Evolutionary conservation across 2,113 vertebrate species (phyloP), one percentile per base, ranked within the genome.

Genomic region (Pseudopipra pipra): DNA sequence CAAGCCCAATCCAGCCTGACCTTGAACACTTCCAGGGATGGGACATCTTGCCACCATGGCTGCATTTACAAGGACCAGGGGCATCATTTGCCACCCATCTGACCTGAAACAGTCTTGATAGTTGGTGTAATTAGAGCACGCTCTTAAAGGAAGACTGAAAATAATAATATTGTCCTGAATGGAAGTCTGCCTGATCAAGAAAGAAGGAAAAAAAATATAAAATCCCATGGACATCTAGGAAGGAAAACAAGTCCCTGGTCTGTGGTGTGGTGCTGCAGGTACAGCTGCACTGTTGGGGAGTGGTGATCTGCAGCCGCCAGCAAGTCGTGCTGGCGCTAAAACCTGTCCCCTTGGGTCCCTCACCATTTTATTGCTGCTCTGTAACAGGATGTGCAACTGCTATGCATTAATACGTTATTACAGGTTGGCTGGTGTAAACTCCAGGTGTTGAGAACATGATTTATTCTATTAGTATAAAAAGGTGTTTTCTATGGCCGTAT

Each of bases 371-470:
- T 71, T 78, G 80, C 96, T 87, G 93, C 88, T 94, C 86, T 58
- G 73, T 65, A 89, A 92, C 96, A 96, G 95, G 96, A 96, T 87
- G 83, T 96, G 86, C 90, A 90, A 95, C 76, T 95, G 90, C 96
- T 96, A 65, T 93, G 90, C 92, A 92, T 96, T 96, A 96, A 95
- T 96, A 61, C 31, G 22, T 74, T 96, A 68, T 88, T 96, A 90
- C 92, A 95, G 90, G 75, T 94, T 84, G 86, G 90, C 88, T 68
- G 83, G 95, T 95, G 95, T 96, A 94, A 95, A 89, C 88, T 84
- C 88, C 96, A 96, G 95, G 96, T 96, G 96, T 85, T 94, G 96
- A 96, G 96, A 97, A 90, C 92, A 75, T 93, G 96, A 97, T 97
- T 95, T 96, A 96, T 94, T 94, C 92, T 85, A 78, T 92, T 93